Evolutionary conservation across 1,140 invertebrate genomes (phyloP), one percentile per base, ranked within the genome.

Genomic region (Drosophila navojoa): DNA sequence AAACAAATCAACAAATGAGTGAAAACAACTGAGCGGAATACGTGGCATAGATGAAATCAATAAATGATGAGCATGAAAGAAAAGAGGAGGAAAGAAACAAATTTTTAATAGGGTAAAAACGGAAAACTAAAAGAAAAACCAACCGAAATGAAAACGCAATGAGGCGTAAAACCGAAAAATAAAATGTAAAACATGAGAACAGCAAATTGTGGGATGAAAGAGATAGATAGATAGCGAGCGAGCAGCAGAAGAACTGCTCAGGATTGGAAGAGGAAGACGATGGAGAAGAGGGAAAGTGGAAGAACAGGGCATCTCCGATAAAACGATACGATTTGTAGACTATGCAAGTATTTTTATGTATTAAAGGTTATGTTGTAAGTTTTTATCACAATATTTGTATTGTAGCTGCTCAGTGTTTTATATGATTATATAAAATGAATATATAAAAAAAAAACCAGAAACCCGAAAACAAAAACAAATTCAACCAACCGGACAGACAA

Each of bases 341-440:
- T 91, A 91, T 79, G 85, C 85, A 91, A 91, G 90, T 91, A 91
- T 91, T 91, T 91, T 91, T 91, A 91, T 91, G 90, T 91, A 91
- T 90, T 90, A 86, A 91, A 90, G 85, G 90, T 91, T 91, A 91
- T 91, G 90, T 91, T 91, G 90, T 91, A 91, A 91, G 90, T 89
- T 91, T 91, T 91, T 91, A 91, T 89, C 82, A 91, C 86, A 87
- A 90, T 91, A 91, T 91, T 91, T 91, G 79, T 91, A 91, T 91
- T 91, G 90, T 91, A 91, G 90, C 90, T 91, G 90, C 90, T 91
- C 90, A 91, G 90, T 91, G 90, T 91, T 91, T 91, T 91, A 91
- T 91, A 91, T 91, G 86, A 91, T 86, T 89, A 89, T 86, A 86
- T 87, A 87, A 89, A 81, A 87, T 79, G 79, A 76, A 86, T 86